Evolutionary conservation across 2,797 vertebrate genomes (phyloP), one percentile per base, ranked within the genome.

Genomic region (Cossypha heuglini): DNA sequence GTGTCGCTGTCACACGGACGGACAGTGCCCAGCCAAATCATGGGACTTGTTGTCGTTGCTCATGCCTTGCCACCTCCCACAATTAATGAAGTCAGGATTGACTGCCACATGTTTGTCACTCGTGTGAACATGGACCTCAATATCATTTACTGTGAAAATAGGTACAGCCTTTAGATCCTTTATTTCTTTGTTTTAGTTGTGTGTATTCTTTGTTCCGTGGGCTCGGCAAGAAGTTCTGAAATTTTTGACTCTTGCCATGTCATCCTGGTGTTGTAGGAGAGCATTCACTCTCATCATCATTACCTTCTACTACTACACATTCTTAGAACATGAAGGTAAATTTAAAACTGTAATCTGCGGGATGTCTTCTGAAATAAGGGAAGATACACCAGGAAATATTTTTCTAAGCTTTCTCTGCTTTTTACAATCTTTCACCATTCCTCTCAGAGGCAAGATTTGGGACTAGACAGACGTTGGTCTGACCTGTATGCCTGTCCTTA

Each of bases 81-180:
- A 64, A 99, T 99, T 98, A 99, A 99, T 94, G 99, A 99, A 98
- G 99, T 99, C 95, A 98, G 99, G 96, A 99, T 99, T 94, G 99
- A 99, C 98, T 99, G 99, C 93, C 99, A 99, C 94, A 99, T 99
- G 99, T 99, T 99, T 90, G 99, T 99, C 95, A 99, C 99, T 66
- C 98, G 99, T 55, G 99, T 99, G 98, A 99, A 99, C 98, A 99
- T 99, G 99, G 99, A 99, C 98, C 99, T 99, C 94, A 99, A 99
- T 98, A 99, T 99, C 89, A 97, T 99, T 98, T 99, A 99, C 99
- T 99, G 99, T 98, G 99, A 99, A 98, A 99, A 99, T 98, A 99
- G 99, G 99, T 99, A 98, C 88, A 96, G 78, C 43, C 54, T 97
- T 98, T 88, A 93, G 77, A 78, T 96, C 77, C 69, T 95, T 84